Evolutionary conservation across 2,113 vertebrate species (phyloP), one percentile per base, ranked within the genome.

Genomic region (Saccopteryx bilineata): DNA sequence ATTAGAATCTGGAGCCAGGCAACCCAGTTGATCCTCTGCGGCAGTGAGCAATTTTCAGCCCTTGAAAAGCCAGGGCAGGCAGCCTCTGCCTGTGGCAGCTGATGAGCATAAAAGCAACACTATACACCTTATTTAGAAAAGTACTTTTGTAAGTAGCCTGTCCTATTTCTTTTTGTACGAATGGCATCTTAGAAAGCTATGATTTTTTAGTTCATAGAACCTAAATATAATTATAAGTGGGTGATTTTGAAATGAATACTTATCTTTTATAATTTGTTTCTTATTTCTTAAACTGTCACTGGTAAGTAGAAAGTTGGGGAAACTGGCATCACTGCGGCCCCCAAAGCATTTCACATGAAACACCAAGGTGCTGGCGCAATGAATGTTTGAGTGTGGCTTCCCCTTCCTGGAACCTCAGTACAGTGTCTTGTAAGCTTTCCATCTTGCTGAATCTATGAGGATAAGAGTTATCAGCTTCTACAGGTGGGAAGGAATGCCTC

Each of bases 1-100:
- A 83, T 81, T 66, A 84, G 65, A 76, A 87, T 46, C 90, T 33
- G 72, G 24, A 87, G 56, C 89, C 92, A 95, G 60, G n/a, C 23
- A 31, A 39, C 56, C 39, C 68, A 56, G 60, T 60, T 82, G 87
- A 80, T 93, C 90, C 76, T 63, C 68, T 23, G 66, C 8, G 4
- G 14, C 87, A 54, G 26, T n/a, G 68, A 95, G 72, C 71, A 72
- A 85, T 84, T 66, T 92, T 68, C 61, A 78, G 33, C 26, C 1
- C 69, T 72, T 66, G 61, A 63, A 92, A 85, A 79, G 48, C 63
- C 58, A 74, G 63, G 58, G 19, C 54, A 15, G 28, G 39, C 46
- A 31, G 65, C 15, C 8, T 78, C 75, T 24, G 58, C 69, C 72
- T 8, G n/a, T 48, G 58, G 65, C 72, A 54, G 12, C 54, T 12